phyloP scores from a whole-genome alignment of 2,797 vertebrate species.

The Catharus ustulatus region DNA sequence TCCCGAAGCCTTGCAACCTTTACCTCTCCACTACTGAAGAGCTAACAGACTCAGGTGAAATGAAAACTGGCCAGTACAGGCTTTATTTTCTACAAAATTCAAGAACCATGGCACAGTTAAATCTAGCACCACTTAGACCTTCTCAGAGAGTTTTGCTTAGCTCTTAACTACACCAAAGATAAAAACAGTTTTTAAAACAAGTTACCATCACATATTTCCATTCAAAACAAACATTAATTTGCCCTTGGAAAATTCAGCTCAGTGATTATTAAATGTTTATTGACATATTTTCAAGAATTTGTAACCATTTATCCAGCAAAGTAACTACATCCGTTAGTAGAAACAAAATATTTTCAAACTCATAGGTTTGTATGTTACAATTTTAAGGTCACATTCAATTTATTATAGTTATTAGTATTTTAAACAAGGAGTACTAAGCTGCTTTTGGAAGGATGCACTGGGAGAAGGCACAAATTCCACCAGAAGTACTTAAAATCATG shows the following conservation, averaged over 20 bases:
- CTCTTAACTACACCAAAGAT: background rate
- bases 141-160: background rate
- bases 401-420: conserved; percentile 22
- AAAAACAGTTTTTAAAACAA: background rate
- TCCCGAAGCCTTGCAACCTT: background rate
- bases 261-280: background rate
- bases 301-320: background rate
- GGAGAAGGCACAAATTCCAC: conserved; percentile 20
- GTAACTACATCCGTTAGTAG: background rate
- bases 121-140: background rate
- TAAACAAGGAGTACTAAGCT: conserved; percentile 23
- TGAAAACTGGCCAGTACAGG: background rate
- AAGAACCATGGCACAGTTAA: background rate
- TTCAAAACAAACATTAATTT: background rate
- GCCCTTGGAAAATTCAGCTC: background rate
- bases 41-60: background rate
- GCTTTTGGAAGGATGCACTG: conserved; percentile 23
- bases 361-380: background rate
- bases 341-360: conserved; percentile 9
- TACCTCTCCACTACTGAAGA: background rate
- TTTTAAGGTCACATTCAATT: conserved; percentile 6
- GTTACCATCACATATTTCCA: background rate
- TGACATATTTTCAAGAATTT: background rate
- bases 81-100: background rate
- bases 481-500: background rate